Evolutionary conservation across 1,140 invertebrate genomes (phyloP), one percentile per base, ranked within the genome.

Genomic region (Melipona quadrifasciata): DNA sequence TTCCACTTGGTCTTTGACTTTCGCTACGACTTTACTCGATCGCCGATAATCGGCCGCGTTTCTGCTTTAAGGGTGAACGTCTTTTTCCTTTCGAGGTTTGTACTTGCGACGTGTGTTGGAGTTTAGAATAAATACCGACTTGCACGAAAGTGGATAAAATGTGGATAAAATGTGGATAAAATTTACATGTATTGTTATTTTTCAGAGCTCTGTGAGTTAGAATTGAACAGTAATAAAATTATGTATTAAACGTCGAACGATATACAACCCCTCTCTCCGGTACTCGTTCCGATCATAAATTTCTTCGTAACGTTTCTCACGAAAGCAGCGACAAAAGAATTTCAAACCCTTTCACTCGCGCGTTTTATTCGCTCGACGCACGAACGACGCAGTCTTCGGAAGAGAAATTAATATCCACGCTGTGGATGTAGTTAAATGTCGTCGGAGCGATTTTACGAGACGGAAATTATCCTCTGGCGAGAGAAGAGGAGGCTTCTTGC

Each of bases 11-110:
- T 11, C 53, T 55, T 75, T 31, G 76, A 57, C 24, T 67, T 64
- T 17, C 53, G 61, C 55, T 55, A 57, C 27, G 34, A 21, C 12
- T 67, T 75, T 73, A 57, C 67, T n/a, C 16, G 53, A 65, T 77
- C 24, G 27, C 21, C 16, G 24, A 47, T 73, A 78, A 79, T 85
- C 78, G 68, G n/a, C n/a, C 78, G 86, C 78, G 79, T 87, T 82
- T 76, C 78, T 61, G 55, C 27, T 67, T 68, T 14, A 11, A 19
- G 3, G 17, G n/a, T 17, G 8, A 73, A 31, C 11, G 72, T 55
- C 19, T 27, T 47, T 47, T 47, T 6, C 39, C 10, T 10, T 53
- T 31, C 0, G 3, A 27, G 31, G 16, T 61, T 14, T 61, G 24
- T 5, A 61, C 5, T 5, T 24, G 12, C 2, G 0, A 67, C 19